Evolutionary conservation across 2,113 vertebrate genomes (phyloP).

Genomic region (Charadrius vociferus): DNA sequence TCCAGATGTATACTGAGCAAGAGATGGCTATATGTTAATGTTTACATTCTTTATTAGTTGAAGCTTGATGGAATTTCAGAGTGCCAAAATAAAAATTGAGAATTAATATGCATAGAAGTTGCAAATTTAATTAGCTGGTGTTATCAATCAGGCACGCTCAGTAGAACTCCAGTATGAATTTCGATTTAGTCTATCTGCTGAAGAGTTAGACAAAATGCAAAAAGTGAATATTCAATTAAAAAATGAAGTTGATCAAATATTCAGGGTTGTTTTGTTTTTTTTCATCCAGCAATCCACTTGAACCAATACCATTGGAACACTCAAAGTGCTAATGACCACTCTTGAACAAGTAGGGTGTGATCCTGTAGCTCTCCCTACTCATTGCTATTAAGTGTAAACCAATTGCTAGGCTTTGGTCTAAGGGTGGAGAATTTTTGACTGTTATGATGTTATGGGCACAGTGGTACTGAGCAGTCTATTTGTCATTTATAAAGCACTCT

Average conservation of each 20-base stretch:
- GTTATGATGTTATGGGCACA: neutral
- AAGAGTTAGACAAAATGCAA: neutral
- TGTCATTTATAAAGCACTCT: neutral
- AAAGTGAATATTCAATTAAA: conserved; percentile 15
- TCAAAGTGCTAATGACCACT: neutral
- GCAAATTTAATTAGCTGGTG: conserved; percentile 9
- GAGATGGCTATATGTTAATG: neutral
- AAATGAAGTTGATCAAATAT: neutral
- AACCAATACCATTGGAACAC: neutral
- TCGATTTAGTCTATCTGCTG: neutral
- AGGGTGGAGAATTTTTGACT: neutral
- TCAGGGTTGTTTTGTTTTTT: too few relatives aligned
- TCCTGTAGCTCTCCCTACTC: neutral
- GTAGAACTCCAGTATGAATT: neutral
- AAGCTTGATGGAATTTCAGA: conserved; percentile 10
- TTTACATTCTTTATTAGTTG: neutral
- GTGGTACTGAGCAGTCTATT: neutral
- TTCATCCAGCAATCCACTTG: neutral
- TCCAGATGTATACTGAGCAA: neutral
- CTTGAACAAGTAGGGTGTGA: neutral
- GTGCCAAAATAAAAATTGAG: conserved; percentile 19
- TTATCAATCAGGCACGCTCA: conserved; percentile 29
- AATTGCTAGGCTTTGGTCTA: neutral
- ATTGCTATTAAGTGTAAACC: neutral
- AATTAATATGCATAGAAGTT: conserved; percentile 29